Base-by-base conservation (phyloP, 2,888 invertebrate species). In the Volucella inflata region DNA sequence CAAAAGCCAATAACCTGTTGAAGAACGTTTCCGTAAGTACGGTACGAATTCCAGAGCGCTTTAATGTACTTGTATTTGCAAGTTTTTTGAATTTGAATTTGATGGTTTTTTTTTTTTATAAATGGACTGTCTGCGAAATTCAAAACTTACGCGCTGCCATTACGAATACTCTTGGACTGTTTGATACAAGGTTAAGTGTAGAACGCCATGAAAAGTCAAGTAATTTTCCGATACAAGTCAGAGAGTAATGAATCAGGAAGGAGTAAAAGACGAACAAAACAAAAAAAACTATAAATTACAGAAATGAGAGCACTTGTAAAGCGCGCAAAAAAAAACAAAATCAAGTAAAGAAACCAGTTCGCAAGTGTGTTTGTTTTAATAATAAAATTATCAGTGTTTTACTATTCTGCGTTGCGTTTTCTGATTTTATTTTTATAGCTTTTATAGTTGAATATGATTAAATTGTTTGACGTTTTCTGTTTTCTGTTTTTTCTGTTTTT, bases 1-100 rank as follows among this genome's bases (percentile, higher is more conserved):
- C 46, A 53, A 78, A 83, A 64, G 83, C 57, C 68, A 83, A 78
- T 78, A 83, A 83, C 83, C 83, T 65, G 4, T 6, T 6, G 30
- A 30, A 30, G 30, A 30, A 30, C 30, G 30, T 30, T 30, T 30
- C 30, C 30, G 30, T 30, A 21, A 2, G 21, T 21, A 30, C 30
- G 30, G 30, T 30, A 30, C 30, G 30, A 30, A 6, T 30, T 6
- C 6, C 30, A 30, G 30, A 30, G 6, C 30, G 30, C 30, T 30
- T 30, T 30, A 6, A 30, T 2, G 2, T 2, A 21, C n/a, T 21
- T 30, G 2, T 30, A 30, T 30, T 30, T 30, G 1, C 30, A 30
- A 30, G 0, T 30, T 30, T 6, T 30, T 6, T 30, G 6, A 30
- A 30, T 30, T 4, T 30, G 30, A 30, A 6, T 21, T 0, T 21